Percentiles rank a stretch among this genome's conserved stretches.
These are phyloP conservation scores for Sphinx pinastri DNA, from an alignment of 2,888 invertebrate genomes.

Conservation along the genomic window DNA sequence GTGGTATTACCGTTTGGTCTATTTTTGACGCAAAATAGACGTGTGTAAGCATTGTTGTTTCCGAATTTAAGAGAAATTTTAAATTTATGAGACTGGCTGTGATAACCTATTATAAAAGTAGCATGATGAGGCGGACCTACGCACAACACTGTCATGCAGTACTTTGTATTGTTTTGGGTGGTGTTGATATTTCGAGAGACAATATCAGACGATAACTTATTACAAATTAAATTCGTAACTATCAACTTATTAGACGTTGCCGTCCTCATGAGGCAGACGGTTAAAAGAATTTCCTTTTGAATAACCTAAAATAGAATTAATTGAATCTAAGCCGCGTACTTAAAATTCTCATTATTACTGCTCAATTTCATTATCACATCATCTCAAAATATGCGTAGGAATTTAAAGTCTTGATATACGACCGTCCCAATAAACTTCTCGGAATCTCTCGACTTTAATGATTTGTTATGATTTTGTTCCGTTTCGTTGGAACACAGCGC, in stretches of 20 bases:
- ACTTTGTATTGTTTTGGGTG: too few species aligned
- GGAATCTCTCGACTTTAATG: conserved; percentile 4
- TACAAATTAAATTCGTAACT: too few species aligned
- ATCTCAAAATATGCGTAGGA: background rate
- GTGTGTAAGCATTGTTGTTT: too few species aligned
- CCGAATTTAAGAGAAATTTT: background rate
- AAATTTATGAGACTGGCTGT: background rate
- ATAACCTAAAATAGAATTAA: too few species aligned
- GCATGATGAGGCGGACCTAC: too few species aligned
- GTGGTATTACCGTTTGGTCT: background rate
- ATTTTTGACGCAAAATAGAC: background rate
- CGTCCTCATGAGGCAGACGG: too few species aligned
- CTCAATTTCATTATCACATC: background rate
- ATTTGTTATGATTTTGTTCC: conserved; percentile 15
- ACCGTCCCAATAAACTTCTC: conserved; percentile 3
- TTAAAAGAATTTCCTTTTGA: too few species aligned
- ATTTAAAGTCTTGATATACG: background rate
- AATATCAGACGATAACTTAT: too few species aligned
- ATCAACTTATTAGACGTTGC: too few species aligned
- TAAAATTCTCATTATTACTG: background rate
- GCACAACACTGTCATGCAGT: too few species aligned
- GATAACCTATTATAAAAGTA: background rate
- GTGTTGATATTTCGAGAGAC: too few species aligned
- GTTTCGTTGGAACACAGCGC: conserved; percentile 8
- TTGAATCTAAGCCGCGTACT: too few species aligned